A percentile compares a stretch with the other conserved stretches of the same genome.
Conservation (phyloP, 1,140 invertebrate genomes). For the Papilio machaon region DNA sequence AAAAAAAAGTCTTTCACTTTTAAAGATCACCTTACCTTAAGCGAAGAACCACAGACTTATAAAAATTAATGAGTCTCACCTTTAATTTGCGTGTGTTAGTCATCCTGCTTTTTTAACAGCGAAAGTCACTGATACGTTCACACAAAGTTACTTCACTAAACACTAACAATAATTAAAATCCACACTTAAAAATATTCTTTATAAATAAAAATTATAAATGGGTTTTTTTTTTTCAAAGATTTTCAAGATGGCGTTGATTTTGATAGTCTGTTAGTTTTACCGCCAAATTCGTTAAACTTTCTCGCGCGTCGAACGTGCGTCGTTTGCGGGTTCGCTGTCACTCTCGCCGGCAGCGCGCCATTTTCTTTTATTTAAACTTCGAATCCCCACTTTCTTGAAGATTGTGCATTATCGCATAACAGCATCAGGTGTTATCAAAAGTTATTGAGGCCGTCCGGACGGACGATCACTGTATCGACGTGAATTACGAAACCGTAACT, state of each 20-base stretch:
- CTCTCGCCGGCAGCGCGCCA: slow-evolving; percentile 67
- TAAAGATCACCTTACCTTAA: slow-evolving; percentile 4
- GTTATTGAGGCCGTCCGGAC: slow-evolving; percentile 55
- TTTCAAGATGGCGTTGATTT: slow-evolving; percentile 39
- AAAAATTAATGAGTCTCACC: slow-evolving; percentile 50
- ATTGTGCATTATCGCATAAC: slow-evolving; percentile 72
- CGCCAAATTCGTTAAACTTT: slow-evolving; percentile 68
- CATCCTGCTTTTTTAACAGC: slow-evolving; percentile 62
- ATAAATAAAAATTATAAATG: too few species aligned
- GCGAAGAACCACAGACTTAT: neutral
- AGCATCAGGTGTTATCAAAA: slow-evolving; percentile 64
- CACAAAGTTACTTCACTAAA: slow-evolving; percentile 52
- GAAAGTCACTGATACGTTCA: slow-evolving; percentile 65
- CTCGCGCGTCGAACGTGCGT: slow-evolving; percentile 61
- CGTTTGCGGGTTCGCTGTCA: slow-evolving; percentile 58
- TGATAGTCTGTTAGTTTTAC: slow-evolving; percentile 42
- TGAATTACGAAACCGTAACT: slow-evolving; percentile 35
- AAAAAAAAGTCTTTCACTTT: slow-evolving; percentile 1
- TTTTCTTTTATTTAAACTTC: slow-evolving; percentile 76
- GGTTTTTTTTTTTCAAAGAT: slow-evolving; percentile 33
- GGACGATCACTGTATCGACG: slow-evolving; percentile 39
- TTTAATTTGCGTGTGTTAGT: slow-evolving; percentile 69
- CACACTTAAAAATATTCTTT: slow-evolving; percentile 41
- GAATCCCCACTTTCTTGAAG: slow-evolving; percentile 69
- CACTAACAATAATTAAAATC: slow-evolving; percentile 46